These are phyloP conservation scores for Malurus elegans DNA, from an alignment of 2,113 vertebrate species.

Conservation along the genomic window DNA sequence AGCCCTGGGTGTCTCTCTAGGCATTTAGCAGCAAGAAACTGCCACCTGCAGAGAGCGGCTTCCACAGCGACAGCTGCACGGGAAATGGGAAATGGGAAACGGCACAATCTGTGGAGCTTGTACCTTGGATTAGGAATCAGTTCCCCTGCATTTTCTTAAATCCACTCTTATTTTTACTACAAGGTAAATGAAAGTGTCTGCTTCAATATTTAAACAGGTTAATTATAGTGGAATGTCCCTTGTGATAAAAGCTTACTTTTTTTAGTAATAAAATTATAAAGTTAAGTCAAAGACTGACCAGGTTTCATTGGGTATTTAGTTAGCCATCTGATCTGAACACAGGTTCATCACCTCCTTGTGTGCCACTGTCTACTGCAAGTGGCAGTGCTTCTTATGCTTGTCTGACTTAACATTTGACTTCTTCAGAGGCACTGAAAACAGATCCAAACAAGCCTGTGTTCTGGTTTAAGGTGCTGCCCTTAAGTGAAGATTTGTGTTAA, in stretches of 20 bases:
- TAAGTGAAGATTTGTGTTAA: background rate
- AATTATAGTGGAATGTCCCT: background rate
- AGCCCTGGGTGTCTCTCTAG: background rate
- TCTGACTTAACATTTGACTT: background rate
- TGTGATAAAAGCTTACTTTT: background rate
- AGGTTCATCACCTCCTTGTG: background rate
- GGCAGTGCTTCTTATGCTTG: background rate
- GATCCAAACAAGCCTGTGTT: background rate
- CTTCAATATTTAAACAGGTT: background rate
- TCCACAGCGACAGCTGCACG: background rate
- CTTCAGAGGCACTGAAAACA: background rate
- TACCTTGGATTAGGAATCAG: background rate
- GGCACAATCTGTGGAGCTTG: background rate
- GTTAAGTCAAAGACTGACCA: background rate
- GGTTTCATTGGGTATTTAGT: background rate
- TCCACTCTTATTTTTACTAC: background rate
- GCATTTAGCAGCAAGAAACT: slow-evolving; percentile 8
- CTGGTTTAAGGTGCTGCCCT: background rate
- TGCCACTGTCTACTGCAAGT: background rate
- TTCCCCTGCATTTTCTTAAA: background rate
- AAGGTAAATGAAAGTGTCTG: background rate
- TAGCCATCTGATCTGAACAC: background rate
- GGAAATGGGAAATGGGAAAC: background rate
- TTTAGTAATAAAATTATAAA: background rate
- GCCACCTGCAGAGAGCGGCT: slow-evolving; percentile 25